Evolutionary conservation across 2,797 vertebrate species (phyloP).

Genomic region (Betta splendens): DNA sequence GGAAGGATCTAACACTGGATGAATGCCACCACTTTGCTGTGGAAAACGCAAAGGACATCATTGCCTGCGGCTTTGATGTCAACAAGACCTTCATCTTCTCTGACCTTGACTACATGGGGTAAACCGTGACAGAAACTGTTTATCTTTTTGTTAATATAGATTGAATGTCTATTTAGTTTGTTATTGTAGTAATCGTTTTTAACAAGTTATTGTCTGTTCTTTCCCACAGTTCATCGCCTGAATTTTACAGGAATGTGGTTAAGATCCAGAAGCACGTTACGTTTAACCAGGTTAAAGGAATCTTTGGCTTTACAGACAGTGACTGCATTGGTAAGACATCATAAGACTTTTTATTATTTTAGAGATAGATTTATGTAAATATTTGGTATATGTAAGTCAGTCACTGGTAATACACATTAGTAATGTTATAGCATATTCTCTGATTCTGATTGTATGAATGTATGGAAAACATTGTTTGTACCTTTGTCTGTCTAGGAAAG

Average conservation of each 20-base stretch:
- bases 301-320: constrained; percentile 97
- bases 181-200: background rate
- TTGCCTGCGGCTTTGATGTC: constrained; percentile 95
- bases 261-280: constrained; percentile 97
- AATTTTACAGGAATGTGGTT: constrained; percentile 95
- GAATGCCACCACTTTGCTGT: constrained; percentile 86
- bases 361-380: too few species aligned
- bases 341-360: background rate
- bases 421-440: background rate
- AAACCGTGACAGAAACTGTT: constrained; percentile 26
- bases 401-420: background rate
- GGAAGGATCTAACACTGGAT: constrained; percentile 94
- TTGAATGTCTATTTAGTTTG: background rate
- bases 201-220: background rate
- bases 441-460: background rate
- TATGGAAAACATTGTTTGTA: background rate
- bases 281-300: constrained; percentile 98
- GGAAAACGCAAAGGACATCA: constrained; percentile 96
- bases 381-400: background rate
- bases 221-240: constrained; percentile 81
- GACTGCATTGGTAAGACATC: constrained; percentile 91
- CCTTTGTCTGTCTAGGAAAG: constrained; percentile 83
- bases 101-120: constrained; percentile 97
- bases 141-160: background rate
- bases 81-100: constrained; percentile 99